Base-by-base conservation (phyloP, 1,140 invertebrate genomes). In the Harpegnathos saltator region DNA sequence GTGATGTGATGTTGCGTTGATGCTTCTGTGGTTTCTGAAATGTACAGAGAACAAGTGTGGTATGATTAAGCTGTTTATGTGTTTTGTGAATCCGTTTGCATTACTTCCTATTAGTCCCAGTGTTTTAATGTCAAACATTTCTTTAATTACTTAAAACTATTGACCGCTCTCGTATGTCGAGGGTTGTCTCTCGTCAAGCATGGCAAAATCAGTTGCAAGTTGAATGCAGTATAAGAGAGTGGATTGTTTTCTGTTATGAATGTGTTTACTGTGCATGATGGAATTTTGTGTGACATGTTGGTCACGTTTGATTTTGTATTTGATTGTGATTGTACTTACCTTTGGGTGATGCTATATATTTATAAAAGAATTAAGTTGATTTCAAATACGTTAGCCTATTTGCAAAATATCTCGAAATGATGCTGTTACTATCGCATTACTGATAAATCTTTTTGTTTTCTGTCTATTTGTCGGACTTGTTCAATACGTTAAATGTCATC, bases 1-100 rank as follows among this genome's bases (percentile, higher is more conserved):
- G 87, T 92, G 88, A 91, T 93, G 91, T 93, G 72, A 86, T 94
- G 91, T 91, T 94, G 93, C 89, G 93, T 93, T 91, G 85, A 86
- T 93, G 88, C 93, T 93, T 93, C 92, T 92, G 91, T 92, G 58
- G 90, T 94, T 94, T 94, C 93, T 94, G 93, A 94, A 94, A 94
- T 93, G 89, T 92, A 89, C 87, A 94, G 48, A 94, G 85, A 93
- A 91, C 66, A 86, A 66, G 86, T 92, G 91, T 91, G 58, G 72
- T 66, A 84, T 89, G 71, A 90, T 88, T 89, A 90, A 56, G 58
- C 50, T 91, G 81, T 88, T 9, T 38, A 74, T 89, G 86, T 84
- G 63, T 87, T 58, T 58, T 86, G 83, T 90, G 84, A 52, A 73
- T 72, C 15, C 48, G 59, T 87, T 89, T 86, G 15, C 22, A 78